Percentiles rank a stretch among this genome's conserved stretches.
These are phyloP conservation scores for Scartelaos histophorus DNA, from an alignment of 2,113 vertebrate species.

Conservation along the genomic window DNA sequence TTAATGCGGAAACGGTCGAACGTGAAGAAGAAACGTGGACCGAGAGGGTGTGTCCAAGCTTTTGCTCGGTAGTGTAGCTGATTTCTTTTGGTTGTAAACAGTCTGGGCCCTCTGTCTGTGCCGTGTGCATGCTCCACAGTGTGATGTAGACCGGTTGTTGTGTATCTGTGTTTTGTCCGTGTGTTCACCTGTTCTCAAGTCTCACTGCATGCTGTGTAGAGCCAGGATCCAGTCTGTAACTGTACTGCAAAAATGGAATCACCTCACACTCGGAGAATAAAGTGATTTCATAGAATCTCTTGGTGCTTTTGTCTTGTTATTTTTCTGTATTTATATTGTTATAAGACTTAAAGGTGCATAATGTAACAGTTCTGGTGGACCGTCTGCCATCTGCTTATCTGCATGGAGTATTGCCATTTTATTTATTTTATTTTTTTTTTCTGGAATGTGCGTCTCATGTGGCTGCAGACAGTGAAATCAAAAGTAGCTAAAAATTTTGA, in stretches of 20 bases:
- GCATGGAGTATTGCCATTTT: too few relatives aligned
- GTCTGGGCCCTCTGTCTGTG: constrained; percentile 51
- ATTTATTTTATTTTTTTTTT: too few relatives aligned
- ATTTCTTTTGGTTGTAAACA: constrained; percentile 71
- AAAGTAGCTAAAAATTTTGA: too few relatives aligned
- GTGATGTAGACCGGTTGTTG: constrained; percentile 73
- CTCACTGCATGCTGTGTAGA: constrained; percentile 88
- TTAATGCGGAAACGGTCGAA: too few relatives aligned
- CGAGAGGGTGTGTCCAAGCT: too few relatives aligned
- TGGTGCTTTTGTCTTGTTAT: constrained; percentile 72
- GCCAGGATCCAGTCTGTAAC: constrained; percentile 80
- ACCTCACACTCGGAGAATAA: constrained; percentile 82
- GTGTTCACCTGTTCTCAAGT: constrained; percentile 78
- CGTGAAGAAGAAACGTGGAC: too few relatives aligned
- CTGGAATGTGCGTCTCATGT: too few relatives aligned
- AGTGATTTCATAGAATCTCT: constrained; percentile 84
- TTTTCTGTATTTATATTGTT: constrained; percentile 53
- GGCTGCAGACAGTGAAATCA: too few relatives aligned
- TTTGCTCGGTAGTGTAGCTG: constrained; percentile 35
- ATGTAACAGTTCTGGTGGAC: too few relatives aligned
- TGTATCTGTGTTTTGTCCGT: constrained; percentile 77
- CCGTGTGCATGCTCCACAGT: constrained; percentile 82
- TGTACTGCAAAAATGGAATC: constrained; percentile 90
- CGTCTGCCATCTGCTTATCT: too few relatives aligned
- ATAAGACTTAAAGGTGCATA: background rate